Evolutionary conservation across 2,113 vertebrate species (phyloP).

Genomic region (Etia nguti): DNA sequence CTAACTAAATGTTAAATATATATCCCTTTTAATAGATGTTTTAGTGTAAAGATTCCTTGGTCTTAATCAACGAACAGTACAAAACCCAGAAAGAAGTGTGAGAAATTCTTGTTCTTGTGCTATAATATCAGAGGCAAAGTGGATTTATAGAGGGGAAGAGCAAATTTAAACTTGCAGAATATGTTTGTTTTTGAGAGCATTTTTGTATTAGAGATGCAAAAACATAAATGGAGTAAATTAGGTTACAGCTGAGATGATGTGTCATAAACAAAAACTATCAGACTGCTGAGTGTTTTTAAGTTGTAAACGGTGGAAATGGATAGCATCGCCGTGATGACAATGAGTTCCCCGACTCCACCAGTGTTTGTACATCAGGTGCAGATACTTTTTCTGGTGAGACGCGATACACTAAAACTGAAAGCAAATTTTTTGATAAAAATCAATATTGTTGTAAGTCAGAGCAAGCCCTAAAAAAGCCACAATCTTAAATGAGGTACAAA

Average conservation of each 20-base stretch:
- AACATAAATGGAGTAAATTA: neutral
- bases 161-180: neutral
- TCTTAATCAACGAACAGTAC: neutral
- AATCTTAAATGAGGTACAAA: neutral
- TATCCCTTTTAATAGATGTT: neutral
- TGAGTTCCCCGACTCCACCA: neutral
- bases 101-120: neutral
- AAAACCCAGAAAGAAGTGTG: neutral
- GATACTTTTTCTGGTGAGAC: neutral
- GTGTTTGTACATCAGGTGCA: neutral
- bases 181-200: neutral
- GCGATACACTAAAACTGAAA: neutral
- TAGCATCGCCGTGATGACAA: neutral
- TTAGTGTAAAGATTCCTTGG: neutral
- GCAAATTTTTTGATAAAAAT: neutral
- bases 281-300: neutral
- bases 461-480: neutral
- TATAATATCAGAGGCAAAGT: neutral
- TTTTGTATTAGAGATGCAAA: neutral
- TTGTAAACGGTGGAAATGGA: neutral
- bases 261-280: fast-evolving
- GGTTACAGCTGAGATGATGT: neutral
- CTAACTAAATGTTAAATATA: neutral
- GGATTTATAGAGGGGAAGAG: neutral
- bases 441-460: neutral